Evolutionary conservation across 2,888 invertebrate genomes (phyloP).

Genomic region (Mesopsocus fuscifrons): DNA sequence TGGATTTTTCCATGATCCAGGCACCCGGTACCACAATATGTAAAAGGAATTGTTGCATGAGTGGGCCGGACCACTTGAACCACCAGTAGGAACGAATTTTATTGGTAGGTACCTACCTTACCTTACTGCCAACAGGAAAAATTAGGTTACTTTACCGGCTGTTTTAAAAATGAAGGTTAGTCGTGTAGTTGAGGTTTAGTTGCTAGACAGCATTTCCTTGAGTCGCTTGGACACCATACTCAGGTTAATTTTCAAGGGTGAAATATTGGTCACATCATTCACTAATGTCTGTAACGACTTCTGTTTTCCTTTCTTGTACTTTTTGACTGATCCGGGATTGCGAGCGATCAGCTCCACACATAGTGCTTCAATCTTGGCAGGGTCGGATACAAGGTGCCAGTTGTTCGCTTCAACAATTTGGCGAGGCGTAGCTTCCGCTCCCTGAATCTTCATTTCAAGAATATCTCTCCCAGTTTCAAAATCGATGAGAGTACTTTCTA

Average conservation of each 20-base stretch:
- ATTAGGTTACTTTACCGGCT: too few species aligned
- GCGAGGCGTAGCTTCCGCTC: not conserved
- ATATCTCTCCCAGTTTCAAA: constrained; percentile 20
- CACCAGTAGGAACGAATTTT: too few species aligned
- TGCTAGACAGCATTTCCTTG: constrained; percentile 15
- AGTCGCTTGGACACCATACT: constrained; percentile 16
- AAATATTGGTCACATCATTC: not conserved
- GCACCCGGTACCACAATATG: too few species aligned
- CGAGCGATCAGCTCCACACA: constrained; percentile 40
- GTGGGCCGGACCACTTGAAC: too few species aligned
- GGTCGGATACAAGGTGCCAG: constrained; percentile 43
- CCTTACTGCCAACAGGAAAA: too few species aligned
- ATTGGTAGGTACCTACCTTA: too few species aligned
- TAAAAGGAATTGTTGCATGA: too few species aligned
- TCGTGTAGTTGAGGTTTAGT: too few species aligned
- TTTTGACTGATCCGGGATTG: constrained; percentile 43
- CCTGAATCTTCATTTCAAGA: constrained; percentile 9
- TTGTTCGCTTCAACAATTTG: constrained; percentile 40
- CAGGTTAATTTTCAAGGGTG: constrained; percentile 11
- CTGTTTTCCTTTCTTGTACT: constrained; percentile 46
- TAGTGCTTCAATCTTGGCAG: constrained; percentile 33
- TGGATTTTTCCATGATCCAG: too few species aligned
- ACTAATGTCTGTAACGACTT: constrained; percentile 42
- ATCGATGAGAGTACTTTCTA: constrained; percentile 41
- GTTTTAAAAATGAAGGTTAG: too few species aligned